A percentile compares a stretch with the other conserved stretches of the same genome.
Conservation (phyloP, 2,797 vertebrate species). For the Masticophis lateralis region DNA sequence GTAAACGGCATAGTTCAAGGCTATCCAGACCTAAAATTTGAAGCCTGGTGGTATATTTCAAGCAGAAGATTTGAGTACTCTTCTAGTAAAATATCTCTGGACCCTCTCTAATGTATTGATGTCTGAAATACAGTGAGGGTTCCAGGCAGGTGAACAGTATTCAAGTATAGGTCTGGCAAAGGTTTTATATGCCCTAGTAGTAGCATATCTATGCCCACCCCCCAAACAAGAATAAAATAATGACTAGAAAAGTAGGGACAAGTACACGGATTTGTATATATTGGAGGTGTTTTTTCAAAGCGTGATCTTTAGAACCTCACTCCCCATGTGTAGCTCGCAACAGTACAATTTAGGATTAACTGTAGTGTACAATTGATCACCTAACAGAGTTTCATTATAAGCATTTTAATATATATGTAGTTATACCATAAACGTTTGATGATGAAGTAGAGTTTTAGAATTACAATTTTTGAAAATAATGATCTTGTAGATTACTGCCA, state of each 20-base stretch:
- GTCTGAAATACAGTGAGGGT: too few species aligned
- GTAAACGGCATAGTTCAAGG: too few species aligned
- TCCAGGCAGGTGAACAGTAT: too few species aligned
- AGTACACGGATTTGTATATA: not conserved
- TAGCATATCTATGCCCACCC: too few species aligned
- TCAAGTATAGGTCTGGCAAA: too few species aligned
- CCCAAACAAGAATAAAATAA: not conserved
- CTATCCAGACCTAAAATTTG: too few species aligned
- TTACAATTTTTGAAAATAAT: not conserved
- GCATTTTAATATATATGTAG: too few species aligned
- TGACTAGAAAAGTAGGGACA: not conserved
- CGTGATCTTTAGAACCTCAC: not conserved
- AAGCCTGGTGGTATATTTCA: too few species aligned
- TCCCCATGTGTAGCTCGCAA: not conserved
- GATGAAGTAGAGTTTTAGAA: not conserved
- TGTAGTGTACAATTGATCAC: not conserved
- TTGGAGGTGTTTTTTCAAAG: not conserved
- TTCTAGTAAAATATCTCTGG: too few species aligned
- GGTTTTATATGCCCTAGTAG: too few species aligned
- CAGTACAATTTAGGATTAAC: not conserved
- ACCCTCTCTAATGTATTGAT: too few species aligned
- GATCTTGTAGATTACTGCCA: not conserved
- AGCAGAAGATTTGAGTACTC: too few species aligned
- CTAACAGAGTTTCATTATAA: not conserved
- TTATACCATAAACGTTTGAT: not conserved